Base-by-base conservation (phyloP, 2,797 vertebrate genomes). In the Hoplostethus atlanticus region DNA sequence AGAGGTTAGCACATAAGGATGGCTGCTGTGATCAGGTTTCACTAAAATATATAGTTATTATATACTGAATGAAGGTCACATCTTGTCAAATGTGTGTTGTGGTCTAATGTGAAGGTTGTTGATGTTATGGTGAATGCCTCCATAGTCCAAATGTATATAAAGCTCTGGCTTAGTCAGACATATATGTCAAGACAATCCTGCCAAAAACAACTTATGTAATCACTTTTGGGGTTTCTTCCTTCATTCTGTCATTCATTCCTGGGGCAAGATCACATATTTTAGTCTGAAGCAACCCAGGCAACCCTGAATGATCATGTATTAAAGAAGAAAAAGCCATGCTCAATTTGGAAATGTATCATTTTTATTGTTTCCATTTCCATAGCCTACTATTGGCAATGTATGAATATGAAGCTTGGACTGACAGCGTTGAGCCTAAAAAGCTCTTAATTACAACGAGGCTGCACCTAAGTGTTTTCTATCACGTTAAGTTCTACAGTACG, bases 301-400 rank as follows among this genome's bases (percentile, higher is more conserved):
- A 40, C 38, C 38, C 7, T 3, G 2, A 40, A 8, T 21, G 21
- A 21, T 21, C 46, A n/a, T 48, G 31, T 30, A 5, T 54, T 31
- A 6, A 25, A 55, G 53, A 44, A 54, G 13, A 21, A 2, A 30
- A 44, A 52, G 1, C 4, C 59, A 56, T 48, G 17, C 16, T 47
- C 31, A 42, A 30, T 79, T 48, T 65, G 25, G 53, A 21, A 74
- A 64, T 31, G 54, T 50, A 47, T 79, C 21, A 16, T 56, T 81
- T 87, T 90, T 84, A 86, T 77, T 89, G 58, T 60, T 64, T 42
- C 55, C 61, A 48, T 65, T 64, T 69, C 17, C 36, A 38, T 48
- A 10, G 9, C 66, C 34, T 62, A 44, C 16, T 21, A 21, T 21
- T 54, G 25, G 34, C 28, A 16, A 25, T 40, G 9, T 17, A 53